Conservation (phyloP, 2,113 vertebrate species). For the Eurypyga helias region DNA sequence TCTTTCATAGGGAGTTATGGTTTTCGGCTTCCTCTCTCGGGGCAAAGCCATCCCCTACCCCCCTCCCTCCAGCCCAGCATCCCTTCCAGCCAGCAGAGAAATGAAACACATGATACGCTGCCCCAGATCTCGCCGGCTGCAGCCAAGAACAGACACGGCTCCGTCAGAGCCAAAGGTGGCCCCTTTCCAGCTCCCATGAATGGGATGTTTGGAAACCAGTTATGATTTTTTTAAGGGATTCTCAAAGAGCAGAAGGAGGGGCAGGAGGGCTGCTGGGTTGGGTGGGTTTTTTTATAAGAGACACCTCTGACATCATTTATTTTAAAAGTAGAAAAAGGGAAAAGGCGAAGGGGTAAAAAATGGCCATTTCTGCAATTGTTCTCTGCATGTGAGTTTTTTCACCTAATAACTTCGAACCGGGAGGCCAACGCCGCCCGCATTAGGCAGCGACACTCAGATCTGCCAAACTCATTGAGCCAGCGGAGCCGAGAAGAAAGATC, state of each 20-base stretch:
- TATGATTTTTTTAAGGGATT: not conserved
- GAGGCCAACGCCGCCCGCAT: not conserved
- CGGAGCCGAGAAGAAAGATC: not conserved
- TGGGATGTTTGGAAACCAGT: conserved; percentile 9
- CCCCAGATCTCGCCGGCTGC: not conserved
- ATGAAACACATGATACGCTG: not conserved
- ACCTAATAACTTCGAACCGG: no score
- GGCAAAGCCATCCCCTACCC: not conserved
- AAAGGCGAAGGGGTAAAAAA: not conserved
- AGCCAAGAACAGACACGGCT: conserved; percentile 48
- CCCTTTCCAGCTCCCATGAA: conserved; percentile 30
- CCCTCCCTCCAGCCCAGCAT: not conserved
- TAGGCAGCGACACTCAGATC: not conserved
- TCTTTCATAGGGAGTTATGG: not conserved
- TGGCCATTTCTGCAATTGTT: not conserved
- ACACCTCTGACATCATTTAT: not conserved
- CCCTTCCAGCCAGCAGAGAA: not conserved
- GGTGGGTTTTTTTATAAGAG: not conserved
- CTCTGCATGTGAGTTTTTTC: not conserved
- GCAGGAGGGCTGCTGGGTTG: not conserved
- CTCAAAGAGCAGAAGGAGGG: not conserved
- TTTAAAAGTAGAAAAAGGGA: not conserved
- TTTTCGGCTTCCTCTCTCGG: not conserved
- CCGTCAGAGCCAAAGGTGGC: not conserved
- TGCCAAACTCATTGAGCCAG: not conserved